Evolutionary conservation across 2,797 vertebrate genomes (phyloP).

Genomic region (Paramormyrops hopkinsi): DNA sequence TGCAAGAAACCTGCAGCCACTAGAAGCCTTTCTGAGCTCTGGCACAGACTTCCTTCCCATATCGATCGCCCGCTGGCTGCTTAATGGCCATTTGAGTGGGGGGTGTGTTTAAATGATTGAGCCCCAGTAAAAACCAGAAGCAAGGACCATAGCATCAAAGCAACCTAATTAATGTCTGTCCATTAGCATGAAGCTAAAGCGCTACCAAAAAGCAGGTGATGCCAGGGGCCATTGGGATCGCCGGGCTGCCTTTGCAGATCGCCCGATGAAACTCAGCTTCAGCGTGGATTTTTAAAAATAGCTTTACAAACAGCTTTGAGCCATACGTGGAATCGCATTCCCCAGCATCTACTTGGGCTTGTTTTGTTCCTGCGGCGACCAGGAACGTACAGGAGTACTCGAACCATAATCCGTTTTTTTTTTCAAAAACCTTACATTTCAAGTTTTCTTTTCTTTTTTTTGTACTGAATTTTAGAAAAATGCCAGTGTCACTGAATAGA

Average conservation of each 20-base stretch:
- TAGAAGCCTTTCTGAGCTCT: neutral
- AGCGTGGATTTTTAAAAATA: neutral
- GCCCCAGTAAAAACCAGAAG: neutral
- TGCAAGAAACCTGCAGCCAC: neutral
- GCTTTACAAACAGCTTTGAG: neutral
- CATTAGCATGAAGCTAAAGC: neutral
- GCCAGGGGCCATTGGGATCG: neutral
- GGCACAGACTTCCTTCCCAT: neutral
- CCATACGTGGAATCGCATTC: neutral
- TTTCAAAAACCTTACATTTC: neutral
- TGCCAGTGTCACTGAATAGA: neutral
- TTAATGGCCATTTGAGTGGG: neutral
- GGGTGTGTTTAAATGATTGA: constrained; percentile 7
- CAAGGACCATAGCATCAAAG: neutral
- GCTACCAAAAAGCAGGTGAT: neutral
- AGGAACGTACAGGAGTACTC: neutral
- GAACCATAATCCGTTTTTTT: neutral
- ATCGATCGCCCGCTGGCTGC: neutral
- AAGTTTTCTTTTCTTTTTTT: neutral
- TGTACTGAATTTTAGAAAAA: neutral
- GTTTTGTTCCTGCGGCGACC: neutral
- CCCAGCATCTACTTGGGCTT: neutral
- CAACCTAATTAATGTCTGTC: neutral
- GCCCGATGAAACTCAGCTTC: neutral
- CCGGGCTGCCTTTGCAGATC: neutral